Evolutionary conservation across 2,888 invertebrate species (phyloP).

Genomic region (Ornithoptera alexandrae): DNA sequence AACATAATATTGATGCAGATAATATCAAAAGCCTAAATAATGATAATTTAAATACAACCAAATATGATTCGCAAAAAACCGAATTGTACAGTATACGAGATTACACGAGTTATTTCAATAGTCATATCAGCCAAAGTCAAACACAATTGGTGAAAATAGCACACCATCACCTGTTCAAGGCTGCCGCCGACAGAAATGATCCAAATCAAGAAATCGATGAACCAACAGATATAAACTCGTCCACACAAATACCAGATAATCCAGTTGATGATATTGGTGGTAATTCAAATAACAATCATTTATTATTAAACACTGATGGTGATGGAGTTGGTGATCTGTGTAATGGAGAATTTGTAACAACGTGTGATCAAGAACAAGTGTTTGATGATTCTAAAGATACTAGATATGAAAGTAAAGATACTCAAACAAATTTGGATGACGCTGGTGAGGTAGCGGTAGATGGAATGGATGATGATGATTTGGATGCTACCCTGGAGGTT

Average conservation of each 20-base stretch:
- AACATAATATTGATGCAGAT: neutral
- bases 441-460: neutral
- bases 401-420: neutral
- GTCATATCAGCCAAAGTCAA: slow-evolving; percentile 39
- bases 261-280: neutral
- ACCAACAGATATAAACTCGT: neutral
- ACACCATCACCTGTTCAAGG: slow-evolving; percentile 28
- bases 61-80: slow-evolving; percentile 32
- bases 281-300: neutral
- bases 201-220: neutral
- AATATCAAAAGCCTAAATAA: neutral
- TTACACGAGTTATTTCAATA: slow-evolving; percentile 27
- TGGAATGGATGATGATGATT: neutral
- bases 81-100: slow-evolving; percentile 31
- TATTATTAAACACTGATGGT: no score
- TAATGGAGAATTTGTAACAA: no score
- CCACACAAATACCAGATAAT: neutral
- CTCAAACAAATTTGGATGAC: neutral
- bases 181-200: neutral
- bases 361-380: no score
- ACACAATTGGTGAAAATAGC: slow-evolving; percentile 30
- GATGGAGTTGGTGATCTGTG: neutral
- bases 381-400: no score
- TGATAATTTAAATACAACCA: neutral
- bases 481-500: slow-evolving; percentile 40